These are phyloP conservation scores for Dendronephthya gigantea DNA, from an alignment of 64 coral and sea anemone genomes.

Conservation along the genomic window DNA sequence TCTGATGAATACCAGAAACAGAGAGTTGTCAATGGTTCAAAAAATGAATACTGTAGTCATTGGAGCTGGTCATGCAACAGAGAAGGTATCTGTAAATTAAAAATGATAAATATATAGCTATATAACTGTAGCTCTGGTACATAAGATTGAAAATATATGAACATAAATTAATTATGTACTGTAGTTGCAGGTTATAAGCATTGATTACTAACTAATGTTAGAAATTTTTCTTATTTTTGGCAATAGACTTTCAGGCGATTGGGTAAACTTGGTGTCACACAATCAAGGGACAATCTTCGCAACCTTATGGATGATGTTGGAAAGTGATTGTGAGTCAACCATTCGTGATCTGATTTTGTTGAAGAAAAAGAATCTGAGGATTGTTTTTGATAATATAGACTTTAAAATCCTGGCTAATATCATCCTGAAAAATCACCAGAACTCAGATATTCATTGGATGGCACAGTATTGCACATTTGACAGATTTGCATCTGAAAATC, in stretches of 20 bases:
- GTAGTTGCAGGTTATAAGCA: background rate
- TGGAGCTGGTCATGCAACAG: conserved; percentile 46
- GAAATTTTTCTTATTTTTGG: background rate
- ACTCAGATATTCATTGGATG: conserved; percentile 46
- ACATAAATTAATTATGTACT: too few relatives aligned
- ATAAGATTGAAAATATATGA: too few relatives aligned
- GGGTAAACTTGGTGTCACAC: conserved; percentile 21
- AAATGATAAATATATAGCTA: too few relatives aligned
- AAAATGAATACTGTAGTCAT: conserved; percentile 29
- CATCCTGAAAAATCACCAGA: conserved; percentile 43
- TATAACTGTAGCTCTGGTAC: too few relatives aligned
- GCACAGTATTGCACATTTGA: conserved; percentile 36
- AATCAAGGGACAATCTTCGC: conserved; percentile 39
- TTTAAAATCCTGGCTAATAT: conserved; percentile 52
- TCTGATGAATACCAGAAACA: conserved; percentile 34
- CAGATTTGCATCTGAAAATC: background rate
- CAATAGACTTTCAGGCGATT: conserved; percentile 36
- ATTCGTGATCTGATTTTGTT: conserved; percentile 15
- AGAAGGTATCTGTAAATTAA: conserved; percentile 31
- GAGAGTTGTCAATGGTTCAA: conserved; percentile 34
- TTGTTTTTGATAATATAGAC: conserved; percentile 46
- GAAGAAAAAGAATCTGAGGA: conserved; percentile 18
- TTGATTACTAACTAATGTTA: background rate
- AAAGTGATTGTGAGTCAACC: conserved; percentile 4
- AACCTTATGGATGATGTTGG: conserved; percentile 43